A percentile compares a stretch with the other conserved stretches of the same genome.
phyloP scores from a whole-genome alignment of 2,888 invertebrate species.

The Troides aeacus region DNA sequence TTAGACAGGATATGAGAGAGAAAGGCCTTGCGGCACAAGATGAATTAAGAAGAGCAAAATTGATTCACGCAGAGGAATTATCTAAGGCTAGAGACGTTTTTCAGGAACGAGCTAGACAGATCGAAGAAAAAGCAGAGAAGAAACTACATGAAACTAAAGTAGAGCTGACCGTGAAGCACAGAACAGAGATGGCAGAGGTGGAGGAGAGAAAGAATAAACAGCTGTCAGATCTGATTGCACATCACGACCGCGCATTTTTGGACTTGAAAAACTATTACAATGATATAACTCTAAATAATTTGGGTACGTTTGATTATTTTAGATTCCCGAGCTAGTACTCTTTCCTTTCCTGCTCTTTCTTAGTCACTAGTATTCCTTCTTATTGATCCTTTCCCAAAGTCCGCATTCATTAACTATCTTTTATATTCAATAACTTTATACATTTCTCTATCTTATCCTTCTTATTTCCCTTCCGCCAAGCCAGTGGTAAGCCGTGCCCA shows the following conservation, averaged over 20 bases:
- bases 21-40: conserved; percentile 85
- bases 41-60: conserved; percentile 84
- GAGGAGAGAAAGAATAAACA: conserved; percentile 95
- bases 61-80: conserved; percentile 87
- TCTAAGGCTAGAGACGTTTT: conserved; percentile 78
- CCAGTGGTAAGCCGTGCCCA: too few species aligned
- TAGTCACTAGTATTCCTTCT: too few species aligned
- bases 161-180: conserved; percentile 86
- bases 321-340: too few species aligned
- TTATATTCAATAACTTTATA: too few species aligned
- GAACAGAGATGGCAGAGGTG: conserved; percentile 92
- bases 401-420: too few species aligned
- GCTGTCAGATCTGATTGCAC: conserved; percentile 87
- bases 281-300: conserved; percentile 95
- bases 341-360: too few species aligned
- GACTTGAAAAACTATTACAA: conserved; percentile 97
- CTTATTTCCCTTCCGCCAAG: too few species aligned
- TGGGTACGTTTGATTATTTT: conserved; percentile 74
- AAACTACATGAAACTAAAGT: conserved; percentile 86
- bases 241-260: conserved; percentile 91
- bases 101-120: conserved; percentile 73
- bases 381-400: too few species aligned
- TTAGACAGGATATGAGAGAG: conserved; percentile 85
- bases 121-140: conserved; percentile 83
- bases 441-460: too few species aligned